phyloP scores from a whole-genome alignment of 2,113 vertebrate species.

The Callipepla californica region DNA sequence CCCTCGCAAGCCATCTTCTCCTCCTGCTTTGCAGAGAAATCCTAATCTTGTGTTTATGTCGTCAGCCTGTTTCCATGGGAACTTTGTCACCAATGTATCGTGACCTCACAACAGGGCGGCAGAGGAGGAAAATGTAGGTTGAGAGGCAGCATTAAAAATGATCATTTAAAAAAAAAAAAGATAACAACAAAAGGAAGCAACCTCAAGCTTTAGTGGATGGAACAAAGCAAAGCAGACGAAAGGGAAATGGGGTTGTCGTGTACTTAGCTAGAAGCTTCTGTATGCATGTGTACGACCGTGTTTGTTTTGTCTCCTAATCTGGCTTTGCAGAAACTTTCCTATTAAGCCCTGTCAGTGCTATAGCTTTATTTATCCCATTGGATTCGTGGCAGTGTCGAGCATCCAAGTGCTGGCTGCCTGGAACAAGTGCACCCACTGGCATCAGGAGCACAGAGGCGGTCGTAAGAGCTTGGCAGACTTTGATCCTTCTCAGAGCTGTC shows the following conservation, averaged over 20 bases:
- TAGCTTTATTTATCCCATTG: rapidly evolving
- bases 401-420: rapidly evolving
- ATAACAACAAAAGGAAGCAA: neutral
- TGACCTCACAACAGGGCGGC: conserved; percentile 70
- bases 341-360: rapidly evolving
- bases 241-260: rapidly evolving
- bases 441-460: too few relatives aligned
- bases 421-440: rapidly evolving
- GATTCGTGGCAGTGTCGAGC: rapidly evolving
- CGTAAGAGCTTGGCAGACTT: rapidly evolving
- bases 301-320: rapidly evolving
- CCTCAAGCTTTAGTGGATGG: rapidly evolving
- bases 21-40: conserved; percentile 67
- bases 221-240: rapidly evolving
- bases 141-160: neutral
- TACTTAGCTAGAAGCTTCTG: rapidly evolving
- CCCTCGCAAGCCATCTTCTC: conserved; percentile 65
- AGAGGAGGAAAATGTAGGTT: conserved; percentile 34
- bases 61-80: conserved; percentile 77
- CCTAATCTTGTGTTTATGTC: conserved; percentile 74
- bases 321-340: rapidly evolving
- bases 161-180: neutral
- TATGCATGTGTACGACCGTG: rapidly evolving
- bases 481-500: neutral
- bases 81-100: conserved; percentile 63